A percentile compares a stretch with the other conserved stretches of the same genome.
These are phyloP conservation scores for Erebia epiphron DNA, from an alignment of 2,888 invertebrate genomes.

Conservation along the genomic window DNA sequence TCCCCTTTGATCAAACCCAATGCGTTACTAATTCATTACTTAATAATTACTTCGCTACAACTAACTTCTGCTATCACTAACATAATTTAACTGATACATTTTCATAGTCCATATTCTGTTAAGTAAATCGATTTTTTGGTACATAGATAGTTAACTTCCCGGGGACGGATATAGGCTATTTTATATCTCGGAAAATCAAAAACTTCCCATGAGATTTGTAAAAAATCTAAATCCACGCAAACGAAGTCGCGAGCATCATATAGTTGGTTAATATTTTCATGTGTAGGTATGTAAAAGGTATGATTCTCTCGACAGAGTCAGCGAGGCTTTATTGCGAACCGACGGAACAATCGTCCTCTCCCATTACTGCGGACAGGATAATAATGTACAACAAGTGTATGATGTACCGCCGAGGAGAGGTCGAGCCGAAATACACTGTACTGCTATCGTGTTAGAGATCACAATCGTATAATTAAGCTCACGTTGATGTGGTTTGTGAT, in stretches of 20 bases:
- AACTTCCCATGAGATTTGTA: no score
- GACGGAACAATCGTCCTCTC: slow-evolving; percentile 27
- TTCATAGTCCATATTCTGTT: no score
- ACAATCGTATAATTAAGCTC: background rate
- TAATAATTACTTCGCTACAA: no score
- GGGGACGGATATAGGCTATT: no score
- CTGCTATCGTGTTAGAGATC: background rate
- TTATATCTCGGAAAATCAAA: no score
- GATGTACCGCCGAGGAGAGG: background rate
- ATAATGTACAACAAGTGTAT: slow-evolving; percentile 31
- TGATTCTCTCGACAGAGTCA: slow-evolving; percentile 22
- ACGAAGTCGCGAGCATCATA: no score
- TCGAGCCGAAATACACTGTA: background rate
- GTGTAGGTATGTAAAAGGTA: background rate
- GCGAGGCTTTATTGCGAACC: slow-evolving; percentile 25
- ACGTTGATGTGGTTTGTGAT: background rate
- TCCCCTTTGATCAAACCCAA: no score
- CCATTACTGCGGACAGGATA: slow-evolving; percentile 34
- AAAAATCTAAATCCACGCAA: no score
- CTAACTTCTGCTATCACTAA: no score
- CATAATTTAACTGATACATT: no score
- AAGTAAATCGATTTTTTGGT: no score
- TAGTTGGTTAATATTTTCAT: slow-evolving; percentile 1
- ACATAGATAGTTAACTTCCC: no score
- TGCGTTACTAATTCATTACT: background rate